Percentiles rank a stretch among this genome's conserved stretches.
Conservation (phyloP, 2,888 invertebrate genomes). For the Dicyrtomina minuta region DNA sequence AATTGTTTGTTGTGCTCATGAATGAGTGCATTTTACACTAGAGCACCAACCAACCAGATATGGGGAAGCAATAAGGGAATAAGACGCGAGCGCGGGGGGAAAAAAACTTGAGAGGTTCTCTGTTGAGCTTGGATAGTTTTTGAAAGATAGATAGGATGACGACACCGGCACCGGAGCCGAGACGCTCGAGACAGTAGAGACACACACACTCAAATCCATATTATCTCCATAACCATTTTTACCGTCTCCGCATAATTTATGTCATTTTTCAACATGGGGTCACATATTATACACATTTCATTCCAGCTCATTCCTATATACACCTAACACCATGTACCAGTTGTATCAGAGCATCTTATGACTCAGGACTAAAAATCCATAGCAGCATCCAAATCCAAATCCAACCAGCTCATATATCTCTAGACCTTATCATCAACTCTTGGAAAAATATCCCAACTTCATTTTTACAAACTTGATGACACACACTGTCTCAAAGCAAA, state of each 20-base stretch:
- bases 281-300: constrained; percentile 16
- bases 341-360: too few species aligned
- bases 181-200: too few species aligned
- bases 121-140: not conserved
- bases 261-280: constrained; percentile 28
- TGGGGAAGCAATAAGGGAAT: too few species aligned
- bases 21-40: constrained; percentile 26
- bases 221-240: constrained; percentile 15
- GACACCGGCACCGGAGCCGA: not conserved
- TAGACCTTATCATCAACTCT: too few species aligned
- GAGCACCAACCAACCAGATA: too few species aligned
- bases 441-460: not conserved
- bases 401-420: not conserved
- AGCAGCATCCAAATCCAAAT: too few species aligned
- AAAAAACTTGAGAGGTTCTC: not conserved
- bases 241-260: constrained; percentile 23
- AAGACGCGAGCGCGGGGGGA: constrained; percentile 1
- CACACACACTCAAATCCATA: too few species aligned
- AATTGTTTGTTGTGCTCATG: constrained; percentile 26
- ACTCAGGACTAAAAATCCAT: too few species aligned
- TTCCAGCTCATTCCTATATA: too few species aligned
- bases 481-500: too few species aligned
- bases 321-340: too few species aligned
- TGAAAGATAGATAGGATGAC: constrained; percentile 16
- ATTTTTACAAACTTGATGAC: not conserved